These are phyloP conservation scores for Penaeus monodon DNA, from an alignment of 2,888 invertebrate species.

Conservation along the genomic window DNA sequence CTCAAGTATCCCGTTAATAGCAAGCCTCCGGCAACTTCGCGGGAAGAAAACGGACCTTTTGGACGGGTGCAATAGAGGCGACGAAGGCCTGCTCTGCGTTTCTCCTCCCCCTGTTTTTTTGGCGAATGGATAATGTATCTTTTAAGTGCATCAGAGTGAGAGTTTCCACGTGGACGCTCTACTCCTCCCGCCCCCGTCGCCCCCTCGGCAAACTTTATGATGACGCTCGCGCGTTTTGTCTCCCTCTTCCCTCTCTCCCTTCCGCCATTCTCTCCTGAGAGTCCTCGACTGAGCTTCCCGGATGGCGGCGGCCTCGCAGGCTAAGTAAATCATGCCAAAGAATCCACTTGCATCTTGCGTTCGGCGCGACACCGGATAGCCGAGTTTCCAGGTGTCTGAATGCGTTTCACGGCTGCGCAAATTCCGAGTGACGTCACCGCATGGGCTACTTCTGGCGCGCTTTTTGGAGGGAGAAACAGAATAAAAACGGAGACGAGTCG, in stretches of 20 bases:
- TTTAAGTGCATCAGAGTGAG: conserved; percentile 21
- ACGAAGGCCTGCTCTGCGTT: too few species aligned
- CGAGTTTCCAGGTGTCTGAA: conserved; percentile 6
- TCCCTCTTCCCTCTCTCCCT: too few species aligned
- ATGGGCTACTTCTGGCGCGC: neutral
- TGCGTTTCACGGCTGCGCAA: conserved; percentile 12
- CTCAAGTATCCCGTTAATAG: too few species aligned
- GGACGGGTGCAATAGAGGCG: too few species aligned
- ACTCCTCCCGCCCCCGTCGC: neutral
- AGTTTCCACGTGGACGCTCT: conserved; percentile 6
- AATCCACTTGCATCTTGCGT: neutral
- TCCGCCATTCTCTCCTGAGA: neutral
- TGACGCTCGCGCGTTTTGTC: neutral
- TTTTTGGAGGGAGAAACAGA: neutral
- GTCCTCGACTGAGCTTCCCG: neutral
- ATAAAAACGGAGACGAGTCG: too few species aligned
- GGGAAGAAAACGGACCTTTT: too few species aligned
- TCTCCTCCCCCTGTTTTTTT: conserved; percentile 1
- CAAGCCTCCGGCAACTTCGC: too few species aligned
- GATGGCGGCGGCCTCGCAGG: neutral
- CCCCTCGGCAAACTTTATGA: neutral
- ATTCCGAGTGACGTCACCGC: neutral
- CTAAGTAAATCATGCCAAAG: neutral
- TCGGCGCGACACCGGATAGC: neutral
- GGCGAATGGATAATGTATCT: conserved; percentile 21